These are phyloP conservation scores for Drosophila miranda DNA, from an alignment of 1,140 invertebrate genomes.

Conservation along the genomic window DNA sequence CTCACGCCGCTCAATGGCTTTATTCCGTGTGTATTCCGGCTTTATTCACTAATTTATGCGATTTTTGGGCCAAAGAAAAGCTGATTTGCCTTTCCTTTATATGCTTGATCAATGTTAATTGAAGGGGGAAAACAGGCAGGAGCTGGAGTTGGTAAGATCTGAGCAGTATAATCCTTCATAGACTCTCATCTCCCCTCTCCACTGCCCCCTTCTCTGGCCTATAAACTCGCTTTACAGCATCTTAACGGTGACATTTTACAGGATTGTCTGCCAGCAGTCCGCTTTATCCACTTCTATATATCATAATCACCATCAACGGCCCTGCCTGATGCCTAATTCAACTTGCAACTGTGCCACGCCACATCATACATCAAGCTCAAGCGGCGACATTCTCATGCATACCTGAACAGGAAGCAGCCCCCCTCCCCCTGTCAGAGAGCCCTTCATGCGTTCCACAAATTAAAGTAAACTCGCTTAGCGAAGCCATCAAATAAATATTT, in stretches of 20 bases:
- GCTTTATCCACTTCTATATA: slow-evolving; percentile 31
- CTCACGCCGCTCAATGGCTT: not conserved
- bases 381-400: slow-evolving; percentile 57
- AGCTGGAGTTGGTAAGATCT: too few species aligned
- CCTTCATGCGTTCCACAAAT: slow-evolving; percentile 51
- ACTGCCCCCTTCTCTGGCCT: not conserved
- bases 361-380: slow-evolving; percentile 70
- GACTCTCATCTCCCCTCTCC: too few species aligned
- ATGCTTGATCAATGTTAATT: slow-evolving; percentile 36
- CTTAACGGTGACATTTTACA: slow-evolving; percentile 17
- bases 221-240: slow-evolving; percentile 33
- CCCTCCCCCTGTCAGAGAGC: not conserved
- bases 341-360: slow-evolving; percentile 63
- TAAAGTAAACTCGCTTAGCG: slow-evolving; percentile 75
- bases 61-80: slow-evolving; percentile 16
- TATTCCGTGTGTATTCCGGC: slow-evolving; percentile 5
- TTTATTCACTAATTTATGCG: slow-evolving; percentile 56
- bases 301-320: slow-evolving; percentile 37
- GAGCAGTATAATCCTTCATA: too few species aligned
- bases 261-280: not conserved
- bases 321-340: slow-evolving; percentile 20
- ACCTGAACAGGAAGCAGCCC: slow-evolving; percentile 53
- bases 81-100: slow-evolving; percentile 18
- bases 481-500: slow-evolving; percentile 71
- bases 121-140: too few species aligned